Evolutionary conservation across 2,888 invertebrate species (phyloP), one percentile per base, ranked within the genome.

Genomic region (Hydroisotoma schaefferi): DNA sequence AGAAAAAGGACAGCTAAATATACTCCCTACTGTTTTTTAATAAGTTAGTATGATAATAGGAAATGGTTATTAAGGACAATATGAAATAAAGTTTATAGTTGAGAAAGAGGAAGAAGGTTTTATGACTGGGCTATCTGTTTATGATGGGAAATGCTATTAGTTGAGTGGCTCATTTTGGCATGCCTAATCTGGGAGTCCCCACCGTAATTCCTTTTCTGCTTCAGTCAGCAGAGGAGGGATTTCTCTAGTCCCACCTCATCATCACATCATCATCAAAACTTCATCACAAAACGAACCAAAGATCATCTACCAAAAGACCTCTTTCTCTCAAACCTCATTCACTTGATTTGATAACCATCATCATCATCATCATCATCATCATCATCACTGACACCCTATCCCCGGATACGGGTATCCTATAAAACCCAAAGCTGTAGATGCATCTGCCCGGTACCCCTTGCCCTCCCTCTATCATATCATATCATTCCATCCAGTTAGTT

Each of bases 131-230:
- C 56, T 63, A 69, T 67, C 69, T 69, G 66, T 71, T 71, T 69
- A 71, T 71, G 71, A 71, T 71, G 68, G 71, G 68, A 68, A 69
- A 69, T 66, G 68, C 65, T 68, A 71, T 71, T 71, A 71, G 71
- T 71, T 71, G 68, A 71, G 66, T 65, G 69, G 65, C 63, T 68
- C 64, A 65, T 69, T 71, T 69, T 68, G 65, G 64, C 61, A 59
- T 59, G 61, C 64, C 68, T 71, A 69, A 69, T 69, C 70, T 69
- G 65, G 67, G 67, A 67, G 68, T 71, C 68, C 68, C 68, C 65
- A 52, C 65, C 63, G 70, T 67, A 71, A 71, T 71, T 69, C 67
- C 63, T 65, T 67, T 68, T 70, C 59, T 62, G 62, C 60, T 60
- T 59, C 60, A 59, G 64, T 67, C 68, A 68, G 70, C 67, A 65